phyloP scores from a whole-genome alignment of 2,888 invertebrate species.

The Tetropium fuscum region DNA sequence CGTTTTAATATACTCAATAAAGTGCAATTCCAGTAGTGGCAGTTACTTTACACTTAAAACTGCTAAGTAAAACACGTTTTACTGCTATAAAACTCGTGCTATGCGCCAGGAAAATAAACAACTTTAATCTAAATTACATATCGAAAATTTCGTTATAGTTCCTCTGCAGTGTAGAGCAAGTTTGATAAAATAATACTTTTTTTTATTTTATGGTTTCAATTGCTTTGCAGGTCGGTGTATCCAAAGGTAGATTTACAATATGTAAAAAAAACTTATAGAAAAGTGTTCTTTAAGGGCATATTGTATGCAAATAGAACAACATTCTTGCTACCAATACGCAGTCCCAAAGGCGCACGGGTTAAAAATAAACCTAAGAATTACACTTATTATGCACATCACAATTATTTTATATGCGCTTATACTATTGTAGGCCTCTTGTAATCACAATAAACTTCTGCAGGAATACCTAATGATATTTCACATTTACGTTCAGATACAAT shows the following conservation, averaged over 20 bases:
- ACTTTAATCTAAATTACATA: conserved; percentile 17
- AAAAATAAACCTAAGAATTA: conserved; percentile 27
- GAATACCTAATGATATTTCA: no score
- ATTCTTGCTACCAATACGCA: conserved; percentile 57
- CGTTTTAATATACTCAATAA: conserved; percentile 1
- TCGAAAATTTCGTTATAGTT: neutral
- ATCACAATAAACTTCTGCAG: no score
- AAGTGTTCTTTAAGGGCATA: conserved; percentile 62
- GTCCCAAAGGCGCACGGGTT: conserved; percentile 26
- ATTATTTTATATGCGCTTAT: conserved; percentile 18
- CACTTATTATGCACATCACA: conserved; percentile 26
- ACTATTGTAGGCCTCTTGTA: neutral
- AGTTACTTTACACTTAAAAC: conserved; percentile 13
- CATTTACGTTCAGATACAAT: no score
- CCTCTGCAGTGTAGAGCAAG: neutral
- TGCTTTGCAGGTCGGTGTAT: conserved; percentile 28
- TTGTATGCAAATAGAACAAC: conserved; percentile 62
- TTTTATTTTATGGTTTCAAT: conserved; percentile 24
- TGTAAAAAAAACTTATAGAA: conserved; percentile 56
- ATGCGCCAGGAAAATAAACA: conserved; percentile 7
- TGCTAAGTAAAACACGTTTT: conserved; percentile 17
- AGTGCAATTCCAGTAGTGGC: neutral
- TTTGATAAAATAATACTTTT: conserved; percentile 2
- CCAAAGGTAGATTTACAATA: conserved; percentile 41
- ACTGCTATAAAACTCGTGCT: neutral